phyloP scores from a whole-genome alignment of 35 echinoderm and acorn worm genomes.

The Patiria miniata region DNA sequence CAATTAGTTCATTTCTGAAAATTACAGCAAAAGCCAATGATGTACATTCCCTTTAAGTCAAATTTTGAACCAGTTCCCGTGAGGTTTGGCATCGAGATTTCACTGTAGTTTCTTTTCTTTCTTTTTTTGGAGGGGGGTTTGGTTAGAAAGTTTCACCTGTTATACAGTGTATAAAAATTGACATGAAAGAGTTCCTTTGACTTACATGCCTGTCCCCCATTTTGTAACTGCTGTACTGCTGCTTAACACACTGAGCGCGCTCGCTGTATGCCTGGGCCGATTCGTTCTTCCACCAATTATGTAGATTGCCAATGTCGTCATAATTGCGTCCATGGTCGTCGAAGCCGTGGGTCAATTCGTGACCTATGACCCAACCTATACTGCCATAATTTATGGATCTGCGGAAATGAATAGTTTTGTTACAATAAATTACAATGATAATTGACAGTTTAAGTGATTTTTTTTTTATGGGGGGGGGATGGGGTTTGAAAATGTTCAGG shows the following conservation, averaged over 20 bases:
- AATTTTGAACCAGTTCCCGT: too few relatives aligned
- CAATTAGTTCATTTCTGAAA: too few relatives aligned
- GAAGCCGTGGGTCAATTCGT: conserved; percentile 93
- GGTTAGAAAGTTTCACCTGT: not conserved
- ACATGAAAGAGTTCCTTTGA: not conserved
- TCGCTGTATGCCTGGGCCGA: conserved; percentile 51
- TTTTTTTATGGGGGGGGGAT: not conserved
- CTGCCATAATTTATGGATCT: conserved; percentile 94
- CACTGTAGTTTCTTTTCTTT: not conserved
- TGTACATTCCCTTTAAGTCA: too few relatives aligned
- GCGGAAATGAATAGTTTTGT: too few relatives aligned
- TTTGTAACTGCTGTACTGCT: conserved; percentile 72
- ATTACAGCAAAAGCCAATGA: too few relatives aligned
- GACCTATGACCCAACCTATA: conserved; percentile 87
- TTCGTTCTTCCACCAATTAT: conserved; percentile 82
- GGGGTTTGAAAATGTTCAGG: not conserved
- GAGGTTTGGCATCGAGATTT: not conserved
- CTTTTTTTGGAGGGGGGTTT: not conserved
- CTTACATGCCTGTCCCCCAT: conserved; percentile 22
- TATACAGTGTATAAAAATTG: not conserved
- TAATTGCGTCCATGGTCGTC: conserved; percentile 82
- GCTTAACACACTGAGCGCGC: conserved; percentile 58
- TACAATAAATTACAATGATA: not conserved
- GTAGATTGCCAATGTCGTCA: conserved; percentile 80
- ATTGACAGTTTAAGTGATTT: not conserved